Percentiles rank a stretch among this genome's conserved stretches.
Conservation (phyloP, 2,888 invertebrate genomes). For the Anthophora plumipes region DNA sequence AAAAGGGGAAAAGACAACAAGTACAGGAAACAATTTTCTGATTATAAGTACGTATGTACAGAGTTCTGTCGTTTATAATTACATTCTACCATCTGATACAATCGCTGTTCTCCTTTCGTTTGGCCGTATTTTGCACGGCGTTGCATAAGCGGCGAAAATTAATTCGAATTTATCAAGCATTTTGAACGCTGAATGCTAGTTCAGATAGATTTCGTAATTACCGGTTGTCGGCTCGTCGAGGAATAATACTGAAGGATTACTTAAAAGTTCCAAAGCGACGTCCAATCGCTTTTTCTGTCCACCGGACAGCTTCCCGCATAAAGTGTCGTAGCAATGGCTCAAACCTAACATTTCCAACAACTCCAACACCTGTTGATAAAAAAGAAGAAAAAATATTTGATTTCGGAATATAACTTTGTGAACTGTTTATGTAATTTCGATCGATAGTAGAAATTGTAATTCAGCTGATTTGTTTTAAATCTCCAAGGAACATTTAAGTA, state of each 20-base stretch:
- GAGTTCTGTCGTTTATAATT: neutral
- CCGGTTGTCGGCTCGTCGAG: slow-evolving; percentile 94
- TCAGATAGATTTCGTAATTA: slow-evolving; percentile 57
- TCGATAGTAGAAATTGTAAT: no score
- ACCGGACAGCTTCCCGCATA: slow-evolving; percentile 91
- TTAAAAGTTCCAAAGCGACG: slow-evolving; percentile 93
- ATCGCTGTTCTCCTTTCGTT: neutral
- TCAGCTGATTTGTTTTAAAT: no score
- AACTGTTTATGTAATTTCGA: no score
- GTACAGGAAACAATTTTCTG: neutral
- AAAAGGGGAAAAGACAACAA: neutral
- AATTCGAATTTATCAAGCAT: neutral
- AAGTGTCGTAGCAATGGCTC: slow-evolving; percentile 88
- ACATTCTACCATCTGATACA: neutral
- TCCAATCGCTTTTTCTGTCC: slow-evolving; percentile 93
- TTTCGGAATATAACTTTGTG: no score
- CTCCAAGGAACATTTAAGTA: no score
- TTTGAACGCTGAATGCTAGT: neutral
- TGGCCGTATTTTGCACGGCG: neutral
- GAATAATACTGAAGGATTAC: slow-evolving; percentile 94
- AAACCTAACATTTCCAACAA: slow-evolving; percentile 91
- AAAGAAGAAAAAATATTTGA: slow-evolving; percentile 47
- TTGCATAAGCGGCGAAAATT: neutral
- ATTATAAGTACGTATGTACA: neutral
- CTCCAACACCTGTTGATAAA: slow-evolving; percentile 88